Base-by-base conservation (phyloP, 2,113 vertebrate species). In the Atherinomorus stipes region DNA sequence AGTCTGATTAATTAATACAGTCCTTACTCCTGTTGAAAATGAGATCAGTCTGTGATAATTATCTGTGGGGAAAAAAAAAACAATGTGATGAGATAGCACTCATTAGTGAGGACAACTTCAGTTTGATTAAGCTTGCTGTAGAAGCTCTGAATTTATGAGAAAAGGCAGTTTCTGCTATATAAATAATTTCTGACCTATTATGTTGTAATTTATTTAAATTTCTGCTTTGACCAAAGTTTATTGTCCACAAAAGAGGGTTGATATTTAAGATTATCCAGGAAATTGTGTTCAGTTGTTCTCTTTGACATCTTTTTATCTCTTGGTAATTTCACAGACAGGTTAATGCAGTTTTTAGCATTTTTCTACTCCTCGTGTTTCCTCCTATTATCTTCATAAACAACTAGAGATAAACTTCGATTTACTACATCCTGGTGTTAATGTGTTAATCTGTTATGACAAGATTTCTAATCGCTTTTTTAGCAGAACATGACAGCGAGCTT, bases 1-100 rank as follows among this genome's bases (percentile, higher is more conserved):
- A 77, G 73, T 86, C 54, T 76, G 71, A 61, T 74, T 90, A 86
- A 88, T 89, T 88, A 82, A 77, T 37, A 13, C 13, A 1, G 18
- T 23, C 19, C 56, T 63, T 76, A 40, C n/a, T 71, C 23, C 34
- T 68, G 61, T 75, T 22, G 61, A 57, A 76, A 71, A 68, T 38
- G 25, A 66, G 63, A 88, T 78, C 23, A 45, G 42, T 45, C 10
- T 1, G 50, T 50, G 58, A 81, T 85, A 74, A 85, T 84, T 64
- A 49, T 50, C 62, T 26, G 23, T 25, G 37, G n/a, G n/a, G n/a
- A n/a, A n/a, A n/a, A 44, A 60, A 31, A 58, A 25, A 47, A 18
- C 5, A 26, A 40, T 64, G 23, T 56, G 23, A 56, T 53, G 52
- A 18, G 23, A 53, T 18, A 54, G 65, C 49, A 25, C 1, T 87